Evolutionary conservation across 2,888 invertebrate species (phyloP).

Genomic region (Drosophila peninsularis): DNA sequence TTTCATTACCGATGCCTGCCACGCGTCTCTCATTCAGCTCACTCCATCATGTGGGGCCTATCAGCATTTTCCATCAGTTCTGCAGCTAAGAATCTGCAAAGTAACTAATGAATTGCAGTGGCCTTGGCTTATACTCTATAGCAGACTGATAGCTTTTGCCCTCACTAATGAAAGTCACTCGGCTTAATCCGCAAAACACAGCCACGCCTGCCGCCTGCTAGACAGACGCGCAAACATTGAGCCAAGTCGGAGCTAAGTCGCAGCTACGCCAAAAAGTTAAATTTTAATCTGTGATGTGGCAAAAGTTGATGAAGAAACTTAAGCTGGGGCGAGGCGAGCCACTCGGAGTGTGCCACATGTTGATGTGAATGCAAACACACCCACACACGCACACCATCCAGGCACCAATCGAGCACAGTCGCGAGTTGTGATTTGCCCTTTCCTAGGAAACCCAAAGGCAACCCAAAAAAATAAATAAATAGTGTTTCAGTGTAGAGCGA

Average conservation of each 20-base stretch:
- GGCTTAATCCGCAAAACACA: conserved; percentile 62
- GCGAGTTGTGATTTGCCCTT: conserved; percentile 37
- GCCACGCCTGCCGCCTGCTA: conserved; percentile 43
- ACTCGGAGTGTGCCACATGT: conserved; percentile 61
- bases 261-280: conserved; percentile 74
- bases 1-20: background rate
- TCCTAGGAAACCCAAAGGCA: background rate
- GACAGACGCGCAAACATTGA: conserved; percentile 8
- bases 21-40: no score
- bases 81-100: background rate
- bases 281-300: conserved; percentile 79
- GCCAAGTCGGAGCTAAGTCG: conserved; percentile 45
- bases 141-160: conserved; percentile 69
- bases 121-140: background rate
- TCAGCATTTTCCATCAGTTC: no score
- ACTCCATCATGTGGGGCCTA: no score
- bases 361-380: conserved; percentile 50
- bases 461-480: conserved; percentile 59
- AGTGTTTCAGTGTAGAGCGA: conserved; percentile 44
- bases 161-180: conserved; percentile 77
- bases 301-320: conserved; percentile 78
- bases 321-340: conserved; percentile 41
- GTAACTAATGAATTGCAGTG: background rate
- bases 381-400: conserved; percentile 4
- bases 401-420: conserved; percentile 20